Conservation (phyloP, 2,113 vertebrate genomes). For the Conger conger region DNA sequence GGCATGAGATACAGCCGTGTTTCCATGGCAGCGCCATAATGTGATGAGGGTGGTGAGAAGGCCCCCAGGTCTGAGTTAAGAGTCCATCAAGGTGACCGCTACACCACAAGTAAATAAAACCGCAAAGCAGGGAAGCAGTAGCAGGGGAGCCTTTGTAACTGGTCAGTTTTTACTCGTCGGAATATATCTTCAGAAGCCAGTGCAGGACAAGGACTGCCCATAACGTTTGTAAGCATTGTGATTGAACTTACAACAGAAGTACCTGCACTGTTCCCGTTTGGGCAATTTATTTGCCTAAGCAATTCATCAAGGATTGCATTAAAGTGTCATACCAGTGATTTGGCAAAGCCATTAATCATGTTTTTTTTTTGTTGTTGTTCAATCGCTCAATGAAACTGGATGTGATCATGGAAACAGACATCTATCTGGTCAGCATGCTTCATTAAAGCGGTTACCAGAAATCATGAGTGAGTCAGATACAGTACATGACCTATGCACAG, state of each 20-base stretch:
- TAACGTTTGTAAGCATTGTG: background rate
- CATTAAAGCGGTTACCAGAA: background rate
- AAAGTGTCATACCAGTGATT: background rate
- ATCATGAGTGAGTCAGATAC: background rate
- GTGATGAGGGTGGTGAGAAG: background rate
- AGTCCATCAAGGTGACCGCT: background rate
- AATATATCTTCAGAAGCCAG: background rate
- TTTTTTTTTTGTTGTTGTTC: background rate
- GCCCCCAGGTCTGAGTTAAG: background rate
- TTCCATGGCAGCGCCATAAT: background rate
- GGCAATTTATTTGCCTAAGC: background rate
- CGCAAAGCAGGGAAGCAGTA: background rate
- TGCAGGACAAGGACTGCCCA: background rate
- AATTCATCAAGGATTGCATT: background rate
- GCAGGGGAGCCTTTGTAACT: background rate
- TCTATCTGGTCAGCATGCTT: background rate
- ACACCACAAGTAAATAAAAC: background rate
- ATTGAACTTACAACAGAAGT: background rate
- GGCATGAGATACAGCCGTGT: background rate
- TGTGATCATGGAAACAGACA: background rate
- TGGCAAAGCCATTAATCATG: background rate
- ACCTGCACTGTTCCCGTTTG: background rate
- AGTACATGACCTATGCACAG: too few relatives aligned
- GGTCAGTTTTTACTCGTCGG: background rate
- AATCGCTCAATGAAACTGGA: background rate